These are phyloP conservation scores for Drosophila miranda DNA, from an alignment of 1,140 invertebrate genomes.

Conservation along the genomic window DNA sequence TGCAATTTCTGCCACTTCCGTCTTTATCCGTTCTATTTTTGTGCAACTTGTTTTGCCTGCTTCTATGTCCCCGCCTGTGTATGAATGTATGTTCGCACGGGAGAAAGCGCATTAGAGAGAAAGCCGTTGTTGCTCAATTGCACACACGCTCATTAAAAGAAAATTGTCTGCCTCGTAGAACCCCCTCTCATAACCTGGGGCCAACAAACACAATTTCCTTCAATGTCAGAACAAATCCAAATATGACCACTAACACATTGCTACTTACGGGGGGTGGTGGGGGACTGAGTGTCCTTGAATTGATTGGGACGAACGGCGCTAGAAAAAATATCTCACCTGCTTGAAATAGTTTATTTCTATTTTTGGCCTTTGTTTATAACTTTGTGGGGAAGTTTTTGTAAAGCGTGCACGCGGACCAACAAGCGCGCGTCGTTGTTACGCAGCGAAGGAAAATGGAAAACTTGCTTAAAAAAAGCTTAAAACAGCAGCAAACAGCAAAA, in stretches of 20 bases:
- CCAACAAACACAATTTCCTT: conserved; percentile 17
- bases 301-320: neutral
- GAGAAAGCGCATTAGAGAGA: conserved; percentile 71
- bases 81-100: conserved; percentile 19
- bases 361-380: conserved; percentile 74
- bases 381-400: conserved; percentile 13
- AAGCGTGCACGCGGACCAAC: conserved; percentile 7
- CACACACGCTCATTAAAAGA: conserved; percentile 37
- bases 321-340: conserved; percentile 66
- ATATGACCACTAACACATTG: conserved; percentile 17
- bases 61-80: neutral
- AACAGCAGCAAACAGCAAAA: conserved; percentile 10
- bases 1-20: conserved; percentile 70
- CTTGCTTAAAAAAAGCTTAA: conserved; percentile 51
- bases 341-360: conserved; percentile 40
- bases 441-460: conserved; percentile 60
- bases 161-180: conserved; percentile 39
- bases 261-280: neutral
- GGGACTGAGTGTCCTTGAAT: conserved; percentile 53
- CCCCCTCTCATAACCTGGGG: conserved; percentile 16
- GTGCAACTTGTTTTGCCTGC: conserved; percentile 10
- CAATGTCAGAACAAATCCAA: conserved; percentile 37
- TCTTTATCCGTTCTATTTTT: conserved; percentile 55
- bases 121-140: conserved; percentile 60
- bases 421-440: conserved; percentile 39